phyloP scores from a whole-genome alignment of 2,797 vertebrate genomes.

The Typhlichthys eigenmanni region DNA sequence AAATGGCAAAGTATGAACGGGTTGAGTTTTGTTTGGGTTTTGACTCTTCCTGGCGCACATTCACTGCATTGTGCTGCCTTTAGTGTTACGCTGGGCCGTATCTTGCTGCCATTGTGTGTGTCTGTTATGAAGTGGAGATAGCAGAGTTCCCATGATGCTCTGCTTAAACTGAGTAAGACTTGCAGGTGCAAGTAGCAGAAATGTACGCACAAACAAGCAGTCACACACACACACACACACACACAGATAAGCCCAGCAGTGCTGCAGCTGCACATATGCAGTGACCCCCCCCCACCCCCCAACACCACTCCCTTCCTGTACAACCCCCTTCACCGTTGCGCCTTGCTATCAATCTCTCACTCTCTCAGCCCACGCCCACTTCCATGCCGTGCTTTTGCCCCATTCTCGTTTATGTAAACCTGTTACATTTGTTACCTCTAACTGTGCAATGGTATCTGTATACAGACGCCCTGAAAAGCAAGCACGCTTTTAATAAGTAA shows the following conservation, averaged over 20 bases:
- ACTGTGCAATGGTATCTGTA: no score
- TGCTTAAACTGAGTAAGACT: conserved; percentile 49
- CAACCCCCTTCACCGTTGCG: conserved; percentile 13
- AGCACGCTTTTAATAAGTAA: no score
- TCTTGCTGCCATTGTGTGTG: conserved; percentile 1
- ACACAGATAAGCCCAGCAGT: conserved; percentile 19
- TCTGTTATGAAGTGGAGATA: conserved; percentile 44
- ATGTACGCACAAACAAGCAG: conserved; percentile 39
- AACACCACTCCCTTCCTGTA: conserved; percentile 42
- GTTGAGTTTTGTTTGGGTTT: no score
- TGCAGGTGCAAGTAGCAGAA: conserved; percentile 66
- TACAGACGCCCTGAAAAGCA: no score
- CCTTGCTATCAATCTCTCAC: neutral
- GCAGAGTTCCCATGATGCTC: conserved; percentile 54
- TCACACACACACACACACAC: conserved; percentile 16
- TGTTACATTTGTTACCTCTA: neutral
- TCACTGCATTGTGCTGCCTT: no score
- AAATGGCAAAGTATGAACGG: no score
- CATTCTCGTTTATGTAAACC: neutral
- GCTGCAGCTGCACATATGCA: conserved; percentile 48
- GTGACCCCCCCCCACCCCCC: conserved; percentile 14
- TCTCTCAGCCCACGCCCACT: neutral
- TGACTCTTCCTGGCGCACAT: no score
- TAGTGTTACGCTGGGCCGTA: no score
- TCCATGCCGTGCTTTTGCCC: neutral